Evolutionary conservation across 2,797 vertebrate species (phyloP).

Genomic region (Micrastur ruficollis): DNA sequence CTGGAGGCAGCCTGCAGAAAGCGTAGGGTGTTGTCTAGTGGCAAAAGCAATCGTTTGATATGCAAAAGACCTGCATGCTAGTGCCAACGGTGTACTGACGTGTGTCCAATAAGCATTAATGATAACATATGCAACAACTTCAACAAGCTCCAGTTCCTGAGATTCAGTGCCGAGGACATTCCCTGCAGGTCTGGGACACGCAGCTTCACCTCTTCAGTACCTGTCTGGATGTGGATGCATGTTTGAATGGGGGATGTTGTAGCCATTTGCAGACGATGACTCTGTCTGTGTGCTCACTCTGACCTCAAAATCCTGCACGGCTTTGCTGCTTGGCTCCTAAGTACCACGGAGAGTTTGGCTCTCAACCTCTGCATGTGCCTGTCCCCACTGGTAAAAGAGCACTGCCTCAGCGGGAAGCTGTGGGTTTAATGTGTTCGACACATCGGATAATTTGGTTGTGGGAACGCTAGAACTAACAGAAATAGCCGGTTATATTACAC

Average conservation of each 20-base stretch:
- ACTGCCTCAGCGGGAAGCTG: rapidly evolving
- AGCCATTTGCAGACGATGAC: background rate
- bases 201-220: background rate
- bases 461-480: background rate
- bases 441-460: background rate
- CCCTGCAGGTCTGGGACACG: background rate
- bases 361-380: background rate
- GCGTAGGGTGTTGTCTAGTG: background rate
- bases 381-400: background rate
- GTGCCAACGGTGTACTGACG: rapidly evolving
- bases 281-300: rapidly evolving
- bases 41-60: background rate
- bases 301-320: background rate
- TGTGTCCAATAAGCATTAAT: background rate
- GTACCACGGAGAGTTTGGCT: background rate
- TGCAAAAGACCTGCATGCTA: background rate
- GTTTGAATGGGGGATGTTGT: background rate
- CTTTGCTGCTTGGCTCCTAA: background rate
- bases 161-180: background rate
- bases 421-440: background rate
- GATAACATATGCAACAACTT: background rate
- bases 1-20: background rate
- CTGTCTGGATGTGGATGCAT: background rate
- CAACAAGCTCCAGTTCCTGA: background rate
- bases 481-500: background rate